Conservation (phyloP, 2,113 vertebrate species). For the Phoxinus phoxinus region DNA sequence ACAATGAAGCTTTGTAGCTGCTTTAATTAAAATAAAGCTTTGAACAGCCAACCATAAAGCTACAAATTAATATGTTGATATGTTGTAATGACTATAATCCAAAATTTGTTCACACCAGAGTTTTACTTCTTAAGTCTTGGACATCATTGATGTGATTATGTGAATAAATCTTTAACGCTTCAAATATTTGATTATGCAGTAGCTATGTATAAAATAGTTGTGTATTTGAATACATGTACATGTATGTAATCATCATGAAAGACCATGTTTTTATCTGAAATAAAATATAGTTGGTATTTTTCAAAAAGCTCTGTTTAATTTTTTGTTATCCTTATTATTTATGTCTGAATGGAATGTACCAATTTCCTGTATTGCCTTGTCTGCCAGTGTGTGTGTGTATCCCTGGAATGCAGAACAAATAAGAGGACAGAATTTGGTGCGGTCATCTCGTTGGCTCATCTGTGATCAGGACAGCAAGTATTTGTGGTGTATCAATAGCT, state of each 20-base stretch:
- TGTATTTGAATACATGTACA: conserved; percentile 48
- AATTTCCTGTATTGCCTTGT: neutral
- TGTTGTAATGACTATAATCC: conserved; percentile 45
- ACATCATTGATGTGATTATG: conserved; percentile 42
- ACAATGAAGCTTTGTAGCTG: conserved; percentile 47
- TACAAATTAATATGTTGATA: conserved; percentile 40
- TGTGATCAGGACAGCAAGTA: too few species aligned
- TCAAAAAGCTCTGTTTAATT: conserved; percentile 15
- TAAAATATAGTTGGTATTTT: conserved; percentile 57
- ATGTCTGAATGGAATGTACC: conserved; percentile 2
- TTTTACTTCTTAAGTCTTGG: conserved; percentile 33
- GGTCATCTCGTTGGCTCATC: too few species aligned
- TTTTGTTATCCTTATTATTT: neutral
- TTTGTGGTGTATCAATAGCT: too few species aligned
- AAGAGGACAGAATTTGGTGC: too few species aligned
- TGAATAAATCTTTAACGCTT: conserved; percentile 32
- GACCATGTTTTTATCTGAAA: conserved; percentile 47
- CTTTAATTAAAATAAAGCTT: conserved; percentile 42
- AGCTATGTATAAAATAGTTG: conserved; percentile 49
- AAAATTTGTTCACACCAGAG: conserved; percentile 22
- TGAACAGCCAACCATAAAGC: conserved; percentile 39
- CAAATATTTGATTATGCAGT: conserved; percentile 48
- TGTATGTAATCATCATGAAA: conserved; percentile 51
- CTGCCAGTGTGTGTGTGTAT: neutral
- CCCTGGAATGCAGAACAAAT: too few species aligned